phyloP scores from a whole-genome alignment of 2,888 invertebrate genomes.

The Gasteruption jaculator region DNA sequence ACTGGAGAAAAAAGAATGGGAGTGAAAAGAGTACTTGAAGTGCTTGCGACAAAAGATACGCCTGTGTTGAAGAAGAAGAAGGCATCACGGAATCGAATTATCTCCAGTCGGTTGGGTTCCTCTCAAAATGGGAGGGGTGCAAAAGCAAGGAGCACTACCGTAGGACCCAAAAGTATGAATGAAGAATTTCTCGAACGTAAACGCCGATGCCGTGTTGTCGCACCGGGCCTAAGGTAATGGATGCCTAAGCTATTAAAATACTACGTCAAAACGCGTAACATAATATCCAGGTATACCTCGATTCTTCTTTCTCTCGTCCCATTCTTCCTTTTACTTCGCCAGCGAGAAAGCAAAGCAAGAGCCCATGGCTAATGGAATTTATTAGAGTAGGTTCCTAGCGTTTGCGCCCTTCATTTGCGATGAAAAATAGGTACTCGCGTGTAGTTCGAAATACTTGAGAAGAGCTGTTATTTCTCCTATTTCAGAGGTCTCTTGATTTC shows the following conservation, averaged over 20 bases:
- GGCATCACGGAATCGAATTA: conserved; percentile 40
- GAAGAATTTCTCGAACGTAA: no score
- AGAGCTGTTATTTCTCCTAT: no score
- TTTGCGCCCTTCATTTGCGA: no score
- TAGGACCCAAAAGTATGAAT: no score
- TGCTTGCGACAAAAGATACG: conserved; percentile 22
- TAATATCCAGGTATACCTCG: conserved; percentile 37
- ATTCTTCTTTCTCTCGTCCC: neutral
- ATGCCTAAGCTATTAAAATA: conserved; percentile 37
- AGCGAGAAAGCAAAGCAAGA: conserved; percentile 30
- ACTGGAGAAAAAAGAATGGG: conserved; percentile 1
- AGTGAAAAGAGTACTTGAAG: conserved; percentile 20
- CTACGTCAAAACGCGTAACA: conserved; percentile 43
- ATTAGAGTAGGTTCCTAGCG: conserved; percentile 46
- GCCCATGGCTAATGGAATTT: conserved; percentile 51
- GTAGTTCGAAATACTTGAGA: no score
- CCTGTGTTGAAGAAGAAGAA: conserved; percentile 24
- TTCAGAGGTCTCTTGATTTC: no score
- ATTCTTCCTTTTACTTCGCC: neutral
- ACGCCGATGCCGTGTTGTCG: conserved; percentile 34
- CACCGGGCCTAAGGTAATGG: conserved; percentile 45
- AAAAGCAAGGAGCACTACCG: conserved; percentile 6
- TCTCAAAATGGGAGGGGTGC: conserved; percentile 7
- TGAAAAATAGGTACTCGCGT: no score
- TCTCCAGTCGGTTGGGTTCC: conserved; percentile 34